These are phyloP conservation scores for Platycheirus rosarum DNA, from an alignment of 2,888 invertebrate genomes.

Conservation along the genomic window DNA sequence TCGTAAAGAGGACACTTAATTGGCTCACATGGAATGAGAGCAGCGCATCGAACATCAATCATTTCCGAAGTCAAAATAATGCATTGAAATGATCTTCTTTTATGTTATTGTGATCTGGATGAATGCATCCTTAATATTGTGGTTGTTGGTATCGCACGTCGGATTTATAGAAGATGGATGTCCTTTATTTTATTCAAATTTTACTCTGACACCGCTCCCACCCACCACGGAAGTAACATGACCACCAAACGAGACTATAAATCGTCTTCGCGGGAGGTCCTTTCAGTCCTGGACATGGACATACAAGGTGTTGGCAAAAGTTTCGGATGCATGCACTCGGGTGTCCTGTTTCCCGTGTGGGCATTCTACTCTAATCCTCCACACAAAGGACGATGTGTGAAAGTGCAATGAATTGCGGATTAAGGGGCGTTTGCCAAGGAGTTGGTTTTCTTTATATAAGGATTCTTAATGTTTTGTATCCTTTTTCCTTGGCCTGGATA, in stretches of 20 bases:
- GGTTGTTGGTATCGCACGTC: conserved; percentile 65
- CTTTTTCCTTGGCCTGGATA: conserved; percentile 26
- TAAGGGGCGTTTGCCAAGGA: conserved; percentile 74
- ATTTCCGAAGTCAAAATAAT: conserved; percentile 68
- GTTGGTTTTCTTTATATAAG: conserved; percentile 61
- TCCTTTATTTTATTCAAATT: conserved; percentile 70
- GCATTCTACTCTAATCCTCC: conserved; percentile 57
- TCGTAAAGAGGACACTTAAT: conserved; percentile 62
- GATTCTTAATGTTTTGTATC: conserved; percentile 57
- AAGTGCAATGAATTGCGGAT: conserved; percentile 77
- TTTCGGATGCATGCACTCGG: conserved; percentile 64
- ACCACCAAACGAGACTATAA: conserved; percentile 59
- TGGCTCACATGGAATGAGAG: conserved; percentile 43
- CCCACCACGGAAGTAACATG: conserved; percentile 67
- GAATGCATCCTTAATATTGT: conserved; percentile 50
- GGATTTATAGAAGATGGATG: conserved; percentile 66
- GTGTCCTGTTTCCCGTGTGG: conserved; percentile 62
- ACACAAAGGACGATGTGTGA: conserved; percentile 75
- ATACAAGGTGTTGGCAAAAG: conserved; percentile 72
- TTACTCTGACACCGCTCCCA: conserved; percentile 46
- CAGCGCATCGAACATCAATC: conserved; percentile 65
- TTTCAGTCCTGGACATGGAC: conserved; percentile 23
- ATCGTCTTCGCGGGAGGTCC: conserved; percentile 63
- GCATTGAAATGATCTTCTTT: conserved; percentile 55
- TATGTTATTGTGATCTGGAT: conserved; percentile 52